These are phyloP conservation scores for Melanotaenia nigrans DNA, from an alignment of 2,797 vertebrate genomes.

Conservation along the genomic window DNA sequence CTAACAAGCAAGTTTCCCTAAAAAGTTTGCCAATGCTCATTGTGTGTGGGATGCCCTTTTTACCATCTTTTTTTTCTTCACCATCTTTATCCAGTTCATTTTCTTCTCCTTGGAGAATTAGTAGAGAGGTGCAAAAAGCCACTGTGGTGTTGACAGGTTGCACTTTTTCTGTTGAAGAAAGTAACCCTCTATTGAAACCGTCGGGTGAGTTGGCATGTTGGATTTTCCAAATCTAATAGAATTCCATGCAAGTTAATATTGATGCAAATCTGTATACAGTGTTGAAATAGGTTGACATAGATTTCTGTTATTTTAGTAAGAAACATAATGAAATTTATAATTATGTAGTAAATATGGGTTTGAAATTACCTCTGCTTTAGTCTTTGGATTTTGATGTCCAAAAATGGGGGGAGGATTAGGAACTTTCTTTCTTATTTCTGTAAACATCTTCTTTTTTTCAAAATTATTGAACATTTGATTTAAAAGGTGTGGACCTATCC, in stretches of 20 bases:
- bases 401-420: background rate
- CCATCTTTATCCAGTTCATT: conserved; percentile 33
- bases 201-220: background rate
- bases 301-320: background rate
- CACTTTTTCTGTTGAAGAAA: conserved; percentile 22
- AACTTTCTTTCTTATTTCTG: background rate
- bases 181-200: conserved; percentile 30
- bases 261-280: background rate
- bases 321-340: background rate
- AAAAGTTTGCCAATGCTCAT: background rate
- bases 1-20: background rate
- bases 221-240: conserved; percentile 15
- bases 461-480: background rate
- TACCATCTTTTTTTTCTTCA: conserved; percentile 21
- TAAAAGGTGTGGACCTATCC: background rate
- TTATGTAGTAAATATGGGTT: background rate
- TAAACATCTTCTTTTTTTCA: background rate
- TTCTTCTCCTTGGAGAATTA: conserved; percentile 42
- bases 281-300: background rate
- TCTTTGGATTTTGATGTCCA: background rate
- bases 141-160: conserved; percentile 31
- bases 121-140: conserved; percentile 67
- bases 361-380: background rate
- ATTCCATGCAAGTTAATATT: background rate
- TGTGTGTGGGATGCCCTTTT: conserved; percentile 23